A percentile compares a stretch with the other conserved stretches of the same genome.
These are phyloP conservation scores for Diaprepes abbreviatus DNA, from an alignment of 2,888 invertebrate species.

Conservation along the genomic window DNA sequence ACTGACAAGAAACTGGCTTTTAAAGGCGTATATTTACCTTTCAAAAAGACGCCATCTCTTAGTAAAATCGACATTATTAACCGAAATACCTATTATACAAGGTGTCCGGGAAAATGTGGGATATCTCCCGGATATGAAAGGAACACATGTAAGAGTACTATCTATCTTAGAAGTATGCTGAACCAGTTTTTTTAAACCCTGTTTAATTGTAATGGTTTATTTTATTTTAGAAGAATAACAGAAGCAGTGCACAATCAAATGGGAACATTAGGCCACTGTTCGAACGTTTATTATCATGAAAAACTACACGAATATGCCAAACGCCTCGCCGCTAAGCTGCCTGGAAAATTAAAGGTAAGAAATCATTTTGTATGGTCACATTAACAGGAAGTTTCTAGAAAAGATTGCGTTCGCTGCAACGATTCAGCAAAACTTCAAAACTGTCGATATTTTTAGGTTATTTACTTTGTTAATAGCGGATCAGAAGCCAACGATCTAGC, in stretches of 20 bases:
- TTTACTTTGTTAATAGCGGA: conserved; percentile 96
- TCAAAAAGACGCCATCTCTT: no score
- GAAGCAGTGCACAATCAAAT: conserved; percentile 85
- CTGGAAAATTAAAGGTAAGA: conserved; percentile 84
- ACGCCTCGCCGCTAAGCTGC: conserved; percentile 84
- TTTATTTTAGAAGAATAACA: conserved; percentile 80
- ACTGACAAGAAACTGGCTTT: no score
- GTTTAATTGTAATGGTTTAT: not conserved
- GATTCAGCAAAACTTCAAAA: no score
- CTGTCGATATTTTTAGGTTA: conserved; percentile 77
- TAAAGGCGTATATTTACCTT: no score
- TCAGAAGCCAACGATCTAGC: conserved; percentile 98
- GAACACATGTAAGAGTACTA: no score
- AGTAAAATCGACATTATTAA: no score
- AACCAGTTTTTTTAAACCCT: no score
- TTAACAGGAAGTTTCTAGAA: not conserved
- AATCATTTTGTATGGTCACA: not conserved
- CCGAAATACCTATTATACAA: no score
- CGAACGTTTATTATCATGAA: conserved; percentile 91
- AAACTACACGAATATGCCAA: conserved; percentile 92
- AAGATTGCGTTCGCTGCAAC: no score
- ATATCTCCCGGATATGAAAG: no score
- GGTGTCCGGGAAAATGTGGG: no score
- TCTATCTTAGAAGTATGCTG: no score
- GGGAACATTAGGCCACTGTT: conserved; percentile 90